phyloP scores from a whole-genome alignment of 2,888 invertebrate species.

The Tetanocera ferruginea region DNA sequence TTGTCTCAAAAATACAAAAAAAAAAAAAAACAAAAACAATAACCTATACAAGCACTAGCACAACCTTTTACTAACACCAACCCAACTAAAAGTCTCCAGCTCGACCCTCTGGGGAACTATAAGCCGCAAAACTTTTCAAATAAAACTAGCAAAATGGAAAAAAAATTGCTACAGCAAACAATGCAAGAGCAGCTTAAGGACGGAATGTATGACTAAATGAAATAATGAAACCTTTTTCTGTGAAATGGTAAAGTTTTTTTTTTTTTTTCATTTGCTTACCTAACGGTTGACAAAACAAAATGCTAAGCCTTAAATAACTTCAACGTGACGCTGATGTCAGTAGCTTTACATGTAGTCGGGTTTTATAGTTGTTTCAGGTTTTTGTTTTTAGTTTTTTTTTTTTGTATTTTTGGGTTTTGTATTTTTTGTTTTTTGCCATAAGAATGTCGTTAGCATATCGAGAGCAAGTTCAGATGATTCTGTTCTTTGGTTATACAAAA shows the following conservation, averaged over 20 bases:
- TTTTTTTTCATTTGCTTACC: background rate
- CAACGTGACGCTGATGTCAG: background rate
- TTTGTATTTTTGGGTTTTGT: no score
- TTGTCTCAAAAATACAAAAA: background rate
- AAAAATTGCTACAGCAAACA: constrained; percentile 6
- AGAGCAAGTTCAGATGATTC: background rate
- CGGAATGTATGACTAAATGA: constrained; percentile 52
- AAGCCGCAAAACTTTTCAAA: constrained; percentile 23
- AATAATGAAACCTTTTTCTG: constrained; percentile 55
- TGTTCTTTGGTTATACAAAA: background rate
- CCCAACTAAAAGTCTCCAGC: background rate
- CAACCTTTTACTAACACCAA: background rate
- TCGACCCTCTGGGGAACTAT: constrained; percentile 21
- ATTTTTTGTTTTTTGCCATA: background rate
- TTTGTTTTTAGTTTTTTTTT: background rate
- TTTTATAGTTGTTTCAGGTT: background rate
- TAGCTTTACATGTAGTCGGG: background rate
- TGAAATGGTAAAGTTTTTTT: background rate
- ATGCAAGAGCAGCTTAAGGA: background rate
- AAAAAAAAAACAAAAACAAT: background rate
- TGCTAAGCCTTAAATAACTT: background rate
- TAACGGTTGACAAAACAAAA: background rate
- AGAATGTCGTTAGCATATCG: background rate
- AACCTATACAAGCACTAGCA: background rate
- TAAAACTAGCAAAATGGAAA: constrained; percentile 26